Evolutionary conservation across 2,113 vertebrate genomes (phyloP).

Genomic region (Osmerus mordax): DNA sequence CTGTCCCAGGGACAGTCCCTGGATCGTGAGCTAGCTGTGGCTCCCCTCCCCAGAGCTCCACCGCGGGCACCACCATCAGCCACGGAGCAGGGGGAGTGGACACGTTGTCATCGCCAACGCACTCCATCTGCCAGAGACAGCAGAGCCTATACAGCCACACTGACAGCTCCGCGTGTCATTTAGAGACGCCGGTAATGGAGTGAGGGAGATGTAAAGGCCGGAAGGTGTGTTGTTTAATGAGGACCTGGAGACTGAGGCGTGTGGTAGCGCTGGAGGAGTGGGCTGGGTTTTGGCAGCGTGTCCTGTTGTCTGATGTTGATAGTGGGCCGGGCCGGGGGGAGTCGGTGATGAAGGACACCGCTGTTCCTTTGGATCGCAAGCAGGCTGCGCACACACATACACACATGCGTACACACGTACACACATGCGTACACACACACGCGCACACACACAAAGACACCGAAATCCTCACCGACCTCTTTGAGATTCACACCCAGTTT

Average conservation of each 20-base stretch:
- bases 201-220: background rate
- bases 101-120: background rate
- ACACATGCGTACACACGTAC: background rate
- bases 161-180: background rate
- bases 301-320: background rate
- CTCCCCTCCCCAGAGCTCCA: no score
- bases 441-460: no score
- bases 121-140: background rate
- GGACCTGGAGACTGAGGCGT: background rate
- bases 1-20: no score
- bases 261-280: background rate
- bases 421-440: background rate
- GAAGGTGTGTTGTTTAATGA: background rate
- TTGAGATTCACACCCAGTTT: no score
- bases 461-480: no score
- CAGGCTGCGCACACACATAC: background rate
- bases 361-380: background rate
- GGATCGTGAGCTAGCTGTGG: no score
- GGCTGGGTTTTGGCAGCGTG: background rate
- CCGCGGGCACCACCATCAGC: no score
- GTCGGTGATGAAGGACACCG: conserved; percentile 4
- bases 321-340: background rate
- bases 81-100: no score
- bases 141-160: background rate
- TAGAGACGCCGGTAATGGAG: background rate